Percentiles rank a stretch among this genome's conserved stretches.
Conservation (phyloP, 2,113 vertebrate species). For the Corythornis vintsioides region DNA sequence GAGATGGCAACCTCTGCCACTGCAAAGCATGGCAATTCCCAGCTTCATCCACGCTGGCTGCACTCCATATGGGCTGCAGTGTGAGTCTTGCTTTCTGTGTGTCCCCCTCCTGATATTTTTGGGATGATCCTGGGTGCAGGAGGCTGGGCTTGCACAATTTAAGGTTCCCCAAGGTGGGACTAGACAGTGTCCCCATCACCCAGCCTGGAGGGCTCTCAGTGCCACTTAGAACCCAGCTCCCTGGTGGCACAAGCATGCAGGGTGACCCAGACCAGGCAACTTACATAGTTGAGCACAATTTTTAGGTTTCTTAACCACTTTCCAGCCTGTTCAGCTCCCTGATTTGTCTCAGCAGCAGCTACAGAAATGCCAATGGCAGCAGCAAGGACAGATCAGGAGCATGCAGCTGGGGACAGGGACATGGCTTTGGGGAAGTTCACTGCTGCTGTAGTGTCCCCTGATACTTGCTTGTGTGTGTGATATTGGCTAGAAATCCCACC, state of each 20-base stretch:
- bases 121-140: background rate
- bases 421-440: rapidly evolving
- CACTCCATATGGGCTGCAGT: background rate
- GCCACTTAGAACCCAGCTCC: background rate
- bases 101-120: background rate
- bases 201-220: background rate
- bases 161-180: background rate
- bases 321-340: background rate
- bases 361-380: background rate
- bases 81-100: rapidly evolving
- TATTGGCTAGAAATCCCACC: background rate
- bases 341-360: background rate
- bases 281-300: rapidly evolving
- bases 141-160: background rate
- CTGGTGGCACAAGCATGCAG: background rate
- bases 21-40: background rate
- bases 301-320: background rate
- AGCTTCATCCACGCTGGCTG: background rate
- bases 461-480: background rate
- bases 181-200: rapidly evolving
- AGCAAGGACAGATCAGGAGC: background rate
- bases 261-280: background rate
- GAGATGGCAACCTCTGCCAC: background rate
- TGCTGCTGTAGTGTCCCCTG: background rate
- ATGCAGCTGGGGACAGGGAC: background rate